phyloP scores from a whole-genome alignment of 2,113 vertebrate genomes.

The Electrona antarctica region DNA sequence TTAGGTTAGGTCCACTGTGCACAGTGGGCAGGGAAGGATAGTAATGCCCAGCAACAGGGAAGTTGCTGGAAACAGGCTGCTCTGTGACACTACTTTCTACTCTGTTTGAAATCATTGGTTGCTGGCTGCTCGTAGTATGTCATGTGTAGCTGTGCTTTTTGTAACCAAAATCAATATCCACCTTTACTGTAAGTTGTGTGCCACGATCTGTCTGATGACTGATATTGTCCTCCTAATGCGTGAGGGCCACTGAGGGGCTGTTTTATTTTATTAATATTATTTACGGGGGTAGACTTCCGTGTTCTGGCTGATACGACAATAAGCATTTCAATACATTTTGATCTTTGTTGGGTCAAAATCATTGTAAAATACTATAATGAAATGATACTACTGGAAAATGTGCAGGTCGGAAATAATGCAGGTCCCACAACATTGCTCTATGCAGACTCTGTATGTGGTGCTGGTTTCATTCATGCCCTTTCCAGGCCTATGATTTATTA shows the following conservation, averaged over 20 bases:
- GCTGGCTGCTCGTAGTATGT: too few species aligned
- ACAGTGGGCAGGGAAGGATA: not conserved
- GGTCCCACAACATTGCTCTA: too few species aligned
- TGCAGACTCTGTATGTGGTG: constrained; percentile 66
- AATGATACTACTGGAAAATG: too few species aligned
- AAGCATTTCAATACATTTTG: too few species aligned
- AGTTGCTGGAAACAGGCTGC: not conserved
- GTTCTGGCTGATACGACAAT: too few species aligned
- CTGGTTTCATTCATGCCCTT: constrained; percentile 48
- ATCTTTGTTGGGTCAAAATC: too few species aligned
- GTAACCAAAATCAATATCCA: not conserved
- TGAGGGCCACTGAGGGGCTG: too few species aligned
- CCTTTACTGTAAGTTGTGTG: not conserved
- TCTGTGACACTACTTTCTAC: not conserved
- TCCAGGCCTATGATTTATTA: not conserved
- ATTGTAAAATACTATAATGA: too few species aligned
- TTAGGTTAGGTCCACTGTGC: not conserved
- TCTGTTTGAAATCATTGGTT: too few species aligned
- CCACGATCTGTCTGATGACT: not conserved
- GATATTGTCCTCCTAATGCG: not conserved
- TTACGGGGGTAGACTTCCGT: too few species aligned
- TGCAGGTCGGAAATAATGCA: too few species aligned
- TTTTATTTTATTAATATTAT: too few species aligned
- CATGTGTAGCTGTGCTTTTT: not conserved
- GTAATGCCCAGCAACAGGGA: not conserved